Evolutionary conservation across 2,888 invertebrate species (phyloP).

Genomic region (Chromoteleia sp.): DNA sequence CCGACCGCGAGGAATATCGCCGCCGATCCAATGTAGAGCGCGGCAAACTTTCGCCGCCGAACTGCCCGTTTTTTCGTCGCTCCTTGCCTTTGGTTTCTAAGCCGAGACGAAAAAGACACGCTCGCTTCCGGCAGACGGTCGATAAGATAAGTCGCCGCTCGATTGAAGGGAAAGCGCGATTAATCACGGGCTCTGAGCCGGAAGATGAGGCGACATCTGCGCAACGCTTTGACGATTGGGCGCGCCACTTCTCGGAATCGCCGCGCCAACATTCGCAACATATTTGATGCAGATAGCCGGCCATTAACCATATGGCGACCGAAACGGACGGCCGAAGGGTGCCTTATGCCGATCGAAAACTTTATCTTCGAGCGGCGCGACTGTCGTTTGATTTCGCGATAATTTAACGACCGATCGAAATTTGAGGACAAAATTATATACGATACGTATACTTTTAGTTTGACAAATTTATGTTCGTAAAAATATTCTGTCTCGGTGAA

Average conservation of each 20-base stretch:
- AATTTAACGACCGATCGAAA: too few relatives aligned
- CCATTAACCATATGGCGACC: slow-evolving; percentile 59
- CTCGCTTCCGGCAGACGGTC: slow-evolving; percentile 32
- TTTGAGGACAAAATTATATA: too few relatives aligned
- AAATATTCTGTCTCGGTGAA: too few relatives aligned
- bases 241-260: slow-evolving; percentile 47
- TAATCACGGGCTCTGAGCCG: slow-evolving; percentile 24
- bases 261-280: slow-evolving; percentile 49
- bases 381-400: background rate
- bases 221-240: slow-evolving; percentile 53
- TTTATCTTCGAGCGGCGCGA: slow-evolving; percentile 15
- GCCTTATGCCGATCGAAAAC: slow-evolving; percentile 3
- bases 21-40: slow-evolving; percentile 24
- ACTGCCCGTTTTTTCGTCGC: slow-evolving; percentile 10
- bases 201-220: slow-evolving; percentile 50
- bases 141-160: slow-evolving; percentile 44
- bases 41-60: slow-evolving; percentile 37
- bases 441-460: too few relatives aligned
- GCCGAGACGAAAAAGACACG: slow-evolving; percentile 7
- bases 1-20: too few relatives aligned
- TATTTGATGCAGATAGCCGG: slow-evolving; percentile 37
- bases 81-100: slow-evolving; percentile 17
- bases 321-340: slow-evolving; percentile 10
- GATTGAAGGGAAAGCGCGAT: slow-evolving; percentile 36
- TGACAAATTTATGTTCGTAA: too few relatives aligned